Evolutionary conservation across 2,113 vertebrate genomes (phyloP).

Genomic region (Lycaon pictus): DNA sequence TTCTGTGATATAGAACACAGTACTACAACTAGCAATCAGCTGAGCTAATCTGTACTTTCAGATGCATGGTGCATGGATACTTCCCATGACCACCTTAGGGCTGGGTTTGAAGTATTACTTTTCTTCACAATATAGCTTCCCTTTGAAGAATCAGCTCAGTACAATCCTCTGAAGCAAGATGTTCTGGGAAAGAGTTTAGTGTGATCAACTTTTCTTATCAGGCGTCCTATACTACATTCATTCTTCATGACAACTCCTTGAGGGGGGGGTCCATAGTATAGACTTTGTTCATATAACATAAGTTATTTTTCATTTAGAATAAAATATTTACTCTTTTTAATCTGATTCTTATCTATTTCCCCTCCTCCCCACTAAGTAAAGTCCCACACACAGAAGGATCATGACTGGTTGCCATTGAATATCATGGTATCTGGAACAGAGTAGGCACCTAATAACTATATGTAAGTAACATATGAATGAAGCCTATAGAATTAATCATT

Average conservation of each 20-base stretch:
- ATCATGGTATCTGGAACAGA: neutral
- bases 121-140: neutral
- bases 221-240: neutral
- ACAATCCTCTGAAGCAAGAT: neutral
- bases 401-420: too few species aligned
- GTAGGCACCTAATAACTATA: neutral
- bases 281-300: neutral
- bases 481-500: neutral
- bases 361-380: neutral
- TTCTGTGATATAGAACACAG: neutral
- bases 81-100: neutral
- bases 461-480: neutral
- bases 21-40: neutral
- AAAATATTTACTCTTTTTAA: neutral
- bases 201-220: neutral
- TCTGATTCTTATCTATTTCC: neutral
- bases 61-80: neutral
- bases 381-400: neutral
- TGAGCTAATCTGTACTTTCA: neutral
- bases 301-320: neutral
- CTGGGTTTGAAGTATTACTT: neutral
- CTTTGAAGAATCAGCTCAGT: neutral
- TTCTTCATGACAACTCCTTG: neutral
- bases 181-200: neutral
- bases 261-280: neutral